Conservation (phyloP, 2,888 invertebrate genomes). For the Allacma fusca region DNA sequence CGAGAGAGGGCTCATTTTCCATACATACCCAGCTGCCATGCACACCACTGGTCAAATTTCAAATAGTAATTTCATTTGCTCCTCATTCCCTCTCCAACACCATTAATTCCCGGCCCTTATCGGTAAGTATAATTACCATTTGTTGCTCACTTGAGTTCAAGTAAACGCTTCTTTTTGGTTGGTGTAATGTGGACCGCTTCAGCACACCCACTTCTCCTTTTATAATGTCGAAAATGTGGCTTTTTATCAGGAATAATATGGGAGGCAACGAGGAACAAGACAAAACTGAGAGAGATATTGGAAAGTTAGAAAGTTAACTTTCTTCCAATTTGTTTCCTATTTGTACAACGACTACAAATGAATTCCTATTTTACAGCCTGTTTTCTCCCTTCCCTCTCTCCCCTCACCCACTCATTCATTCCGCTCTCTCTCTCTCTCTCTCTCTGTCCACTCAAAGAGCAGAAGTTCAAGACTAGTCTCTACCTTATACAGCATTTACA, state of each 20-base stretch:
- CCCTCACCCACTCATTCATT: background rate
- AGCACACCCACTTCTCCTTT: background rate
- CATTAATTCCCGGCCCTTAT: slow-evolving; percentile 27
- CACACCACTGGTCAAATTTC: slow-evolving; percentile 48
- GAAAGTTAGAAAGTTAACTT: slow-evolving; percentile 22
- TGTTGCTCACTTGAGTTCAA: slow-evolving; percentile 16
- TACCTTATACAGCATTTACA: no score
- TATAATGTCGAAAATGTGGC: background rate
- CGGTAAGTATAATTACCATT: slow-evolving; percentile 35
- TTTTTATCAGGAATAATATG: background rate
- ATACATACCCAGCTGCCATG: slow-evolving; percentile 46
- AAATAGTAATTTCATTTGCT: slow-evolving; percentile 39
- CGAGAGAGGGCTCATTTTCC: background rate
- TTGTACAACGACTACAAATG: slow-evolving; percentile 20
- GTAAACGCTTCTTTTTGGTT: background rate
- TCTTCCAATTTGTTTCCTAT: slow-evolving; percentile 23
- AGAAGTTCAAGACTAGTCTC: background rate
- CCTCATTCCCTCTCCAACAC: slow-evolving; percentile 39
- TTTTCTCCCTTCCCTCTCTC: slow-evolving; percentile 10
- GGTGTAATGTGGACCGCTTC: background rate
- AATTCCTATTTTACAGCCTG: background rate
- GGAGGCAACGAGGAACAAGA: background rate
- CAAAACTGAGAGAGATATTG: slow-evolving; percentile 6
- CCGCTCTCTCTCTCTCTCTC: background rate
- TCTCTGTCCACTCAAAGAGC: slow-evolving; percentile 1